Conservation (phyloP, 2,888 invertebrate species). For the Stramonita haemastoma region DNA sequence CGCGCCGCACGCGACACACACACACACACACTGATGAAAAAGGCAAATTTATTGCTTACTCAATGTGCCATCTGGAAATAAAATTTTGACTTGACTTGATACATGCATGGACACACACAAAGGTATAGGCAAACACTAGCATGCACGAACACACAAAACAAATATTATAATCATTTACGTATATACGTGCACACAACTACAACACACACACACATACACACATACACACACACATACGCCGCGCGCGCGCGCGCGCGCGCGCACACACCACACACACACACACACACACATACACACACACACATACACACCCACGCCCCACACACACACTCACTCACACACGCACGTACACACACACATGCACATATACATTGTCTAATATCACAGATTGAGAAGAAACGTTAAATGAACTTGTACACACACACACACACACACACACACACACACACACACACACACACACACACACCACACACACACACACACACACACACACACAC, state of each 20-base stretch:
- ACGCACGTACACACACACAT: conserved; percentile 1
- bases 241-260: background rate
- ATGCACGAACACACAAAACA: conserved; percentile 1
- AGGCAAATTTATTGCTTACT: too few species aligned
- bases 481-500: background rate
- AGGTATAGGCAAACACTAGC: background rate
- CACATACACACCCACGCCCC: background rate
- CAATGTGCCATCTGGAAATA: too few species aligned
- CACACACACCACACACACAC: background rate
- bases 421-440: background rate
- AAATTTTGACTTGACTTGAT: too few species aligned
- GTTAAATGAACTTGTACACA: background rate
- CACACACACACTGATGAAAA: too few species aligned
- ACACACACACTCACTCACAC: background rate
- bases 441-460: background rate
- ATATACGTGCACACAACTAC: background rate
- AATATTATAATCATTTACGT: too few species aligned
- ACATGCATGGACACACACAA: background rate
- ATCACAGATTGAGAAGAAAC: background rate
- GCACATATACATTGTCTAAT: background rate
- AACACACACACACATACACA: background rate
- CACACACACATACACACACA: conserved; percentile 9
- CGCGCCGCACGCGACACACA: too few species aligned
- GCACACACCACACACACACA: background rate
- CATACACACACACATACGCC: background rate